phyloP scores from a whole-genome alignment of 2,888 invertebrate genomes.

The Oxyteleia sp. region DNA sequence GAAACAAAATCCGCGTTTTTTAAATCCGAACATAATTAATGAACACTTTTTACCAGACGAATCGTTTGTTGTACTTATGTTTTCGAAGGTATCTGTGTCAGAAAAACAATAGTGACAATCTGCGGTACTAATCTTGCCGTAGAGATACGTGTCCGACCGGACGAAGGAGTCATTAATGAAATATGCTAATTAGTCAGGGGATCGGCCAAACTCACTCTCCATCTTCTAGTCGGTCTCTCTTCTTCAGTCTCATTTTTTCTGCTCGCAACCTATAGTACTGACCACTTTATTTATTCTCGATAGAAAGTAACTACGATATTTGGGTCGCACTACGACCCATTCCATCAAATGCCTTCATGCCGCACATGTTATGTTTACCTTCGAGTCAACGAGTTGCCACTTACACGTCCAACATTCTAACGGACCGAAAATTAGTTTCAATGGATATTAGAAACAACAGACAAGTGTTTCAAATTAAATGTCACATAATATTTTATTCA shows the following conservation, averaged over 20 bases:
- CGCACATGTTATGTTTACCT: constrained; percentile 14
- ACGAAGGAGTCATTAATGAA: constrained; percentile 76
- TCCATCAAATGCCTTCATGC: constrained; percentile 33
- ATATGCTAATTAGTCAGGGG: constrained; percentile 68
- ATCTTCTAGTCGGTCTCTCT: constrained; percentile 35
- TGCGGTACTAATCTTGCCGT: constrained; percentile 22
- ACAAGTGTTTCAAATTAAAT: constrained; percentile 13
- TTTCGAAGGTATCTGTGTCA: constrained; percentile 31
- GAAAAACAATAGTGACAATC: constrained; percentile 50
- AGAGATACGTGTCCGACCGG: constrained; percentile 61
- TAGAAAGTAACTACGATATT: constrained; percentile 81
- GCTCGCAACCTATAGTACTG: constrained; percentile 46
- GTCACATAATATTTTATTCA: not conserved
- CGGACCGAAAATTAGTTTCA: constrained; percentile 23
- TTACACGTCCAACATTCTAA: constrained; percentile 27
- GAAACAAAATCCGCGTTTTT: constrained; percentile 7
- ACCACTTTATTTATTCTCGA: constrained; percentile 69
- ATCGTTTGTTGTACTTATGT: constrained; percentile 5
- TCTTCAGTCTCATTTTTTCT: constrained; percentile 56
- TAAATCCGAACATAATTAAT: not conserved
- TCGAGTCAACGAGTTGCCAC: constrained; percentile 25
- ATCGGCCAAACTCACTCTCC: constrained; percentile 60
- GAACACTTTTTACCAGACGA: not conserved
- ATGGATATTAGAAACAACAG: constrained; percentile 6
- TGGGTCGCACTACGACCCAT: constrained; percentile 73